Evolutionary conservation across 2,888 invertebrate species (phyloP), one percentile per base, ranked within the genome.

Genomic region (Drosophila setosimentum): DNA sequence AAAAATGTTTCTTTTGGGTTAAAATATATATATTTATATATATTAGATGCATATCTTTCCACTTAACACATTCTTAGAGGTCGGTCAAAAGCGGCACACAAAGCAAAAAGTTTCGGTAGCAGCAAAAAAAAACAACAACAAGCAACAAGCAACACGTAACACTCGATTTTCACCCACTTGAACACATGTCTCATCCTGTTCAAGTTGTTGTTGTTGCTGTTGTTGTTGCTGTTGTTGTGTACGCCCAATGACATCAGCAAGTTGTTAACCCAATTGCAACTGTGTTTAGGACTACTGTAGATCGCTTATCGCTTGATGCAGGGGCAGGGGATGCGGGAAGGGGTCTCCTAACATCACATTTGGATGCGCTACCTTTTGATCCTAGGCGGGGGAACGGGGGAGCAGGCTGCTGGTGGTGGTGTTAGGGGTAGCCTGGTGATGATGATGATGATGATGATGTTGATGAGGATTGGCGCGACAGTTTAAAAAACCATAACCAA

Each of bases 401-500:
- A 45, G 21, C 33, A 33, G 11, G 6, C 10, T 10, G n/a, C n/a
- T 24, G 32, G 50, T 29, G 32, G 55, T n/a, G 54, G 11, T n/a
- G 33, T 6, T 30, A 24, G 16, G 48, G 73, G 65, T 60, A 24
- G 45, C 45, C 29, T 40, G 32, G 63, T 54, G 53, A 51, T 71
- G 80, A n/a, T n/a, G n/a, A n/a, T n/a, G n/a, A 65, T 76, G 76
- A 53, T 76, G 80, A 65, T 75, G 87, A 60, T 70, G 79, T 51
- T 60, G 66, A 87, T 91, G 91, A 92, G 91, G 91, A 92, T 92
- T 91, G 84, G 92, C 87, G 89, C 83, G 91, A 91, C 91, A 91
- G 91, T 91, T 91, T 92, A 92, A 92, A 92, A 92, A 92, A 83
- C 92, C 83, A 92, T 92, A 92, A 92, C 85, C 91, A 80, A 90